Base-by-base conservation (phyloP, 2,888 invertebrate genomes). In the Germaria angustata region DNA sequence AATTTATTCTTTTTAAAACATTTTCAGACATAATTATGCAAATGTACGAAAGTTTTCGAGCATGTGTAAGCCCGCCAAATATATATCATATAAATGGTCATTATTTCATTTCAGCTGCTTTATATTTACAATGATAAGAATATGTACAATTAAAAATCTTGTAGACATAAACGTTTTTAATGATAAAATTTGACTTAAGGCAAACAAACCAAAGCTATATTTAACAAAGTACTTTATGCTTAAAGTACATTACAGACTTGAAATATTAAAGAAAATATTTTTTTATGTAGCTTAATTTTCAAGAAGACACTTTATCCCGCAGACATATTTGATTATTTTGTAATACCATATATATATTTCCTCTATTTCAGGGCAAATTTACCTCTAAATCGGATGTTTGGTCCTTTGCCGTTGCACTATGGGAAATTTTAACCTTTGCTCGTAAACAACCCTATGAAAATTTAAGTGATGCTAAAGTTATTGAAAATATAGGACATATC, bases 331-430 rank as follows among this genome's bases (percentile, higher is more conserved):
- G 20, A 20, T 51, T 22, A 5, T n/a, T 51, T 51, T 71, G 9
- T n/a, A 32, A 49, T 49, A 1, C 20, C 8, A 4, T 46, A 63
- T 68, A 28, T 84, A 76, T 24, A 49, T 53, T 59, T 22, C 1
- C 32, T 24, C 34, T 2, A 11, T 88, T 92, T 49, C 91, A 96
- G 95, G 95, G 95, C 66, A 95, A 95, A 91, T 96, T 95, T 90
- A 94, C 95, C 39, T 94, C 94, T 63, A 96, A 96, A 90, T 95
- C 96, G 86, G 97, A 97, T 92, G 96, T 96, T 53, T 97, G 97
- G 97, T 94, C 96, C 69, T 97, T 96, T 89, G 97, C 96, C 53
- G 96, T 97, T 76, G 95, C 96, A 63, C 92, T 97, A 84, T 97
- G 96, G 96, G 97, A 97, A 91, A 94, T 97, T 85, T 92, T 97